phyloP scores from a whole-genome alignment of 2,888 invertebrate genomes.

The Erpobdella octoculata region DNA sequence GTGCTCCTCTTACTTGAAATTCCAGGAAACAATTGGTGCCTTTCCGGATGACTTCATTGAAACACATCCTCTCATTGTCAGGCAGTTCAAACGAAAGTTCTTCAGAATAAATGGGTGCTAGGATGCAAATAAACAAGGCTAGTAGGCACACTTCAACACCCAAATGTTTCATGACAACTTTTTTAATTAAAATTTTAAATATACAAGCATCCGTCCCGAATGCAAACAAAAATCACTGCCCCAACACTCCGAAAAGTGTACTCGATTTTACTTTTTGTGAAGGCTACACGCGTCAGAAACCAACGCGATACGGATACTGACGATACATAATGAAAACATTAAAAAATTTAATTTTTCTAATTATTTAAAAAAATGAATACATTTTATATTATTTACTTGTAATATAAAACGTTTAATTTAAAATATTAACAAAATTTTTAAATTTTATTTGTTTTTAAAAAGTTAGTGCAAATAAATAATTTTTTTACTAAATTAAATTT shows the following conservation, averaged over 20 bases:
- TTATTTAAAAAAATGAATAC: neutral
- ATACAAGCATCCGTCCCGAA: too few relatives aligned
- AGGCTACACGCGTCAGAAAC: neutral
- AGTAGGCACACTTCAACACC: too few relatives aligned
- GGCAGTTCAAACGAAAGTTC: constrained; percentile 93
- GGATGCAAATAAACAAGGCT: too few relatives aligned
- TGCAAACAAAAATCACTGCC: neutral
- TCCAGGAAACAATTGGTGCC: constrained; percentile 81
- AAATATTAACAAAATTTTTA: neutral
- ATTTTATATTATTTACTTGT: neutral
- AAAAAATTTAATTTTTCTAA: neutral
- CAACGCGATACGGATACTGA: neutral
- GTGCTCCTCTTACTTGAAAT: constrained; percentile 71
- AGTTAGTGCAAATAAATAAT: neutral
- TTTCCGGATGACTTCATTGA: constrained; percentile 82
- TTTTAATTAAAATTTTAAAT: too few relatives aligned
- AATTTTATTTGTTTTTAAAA: neutral
- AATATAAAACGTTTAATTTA: neutral
- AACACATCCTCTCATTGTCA: constrained; percentile 95
- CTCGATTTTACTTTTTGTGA: neutral
- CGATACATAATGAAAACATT: neutral
- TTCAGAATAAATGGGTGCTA: constrained; percentile 8
- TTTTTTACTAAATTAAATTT: neutral
- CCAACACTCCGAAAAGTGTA: neutral
- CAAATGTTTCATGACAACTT: too few relatives aligned